Conservation (phyloP, 2,113 vertebrate genomes). For the Hyla sarda region DNA sequence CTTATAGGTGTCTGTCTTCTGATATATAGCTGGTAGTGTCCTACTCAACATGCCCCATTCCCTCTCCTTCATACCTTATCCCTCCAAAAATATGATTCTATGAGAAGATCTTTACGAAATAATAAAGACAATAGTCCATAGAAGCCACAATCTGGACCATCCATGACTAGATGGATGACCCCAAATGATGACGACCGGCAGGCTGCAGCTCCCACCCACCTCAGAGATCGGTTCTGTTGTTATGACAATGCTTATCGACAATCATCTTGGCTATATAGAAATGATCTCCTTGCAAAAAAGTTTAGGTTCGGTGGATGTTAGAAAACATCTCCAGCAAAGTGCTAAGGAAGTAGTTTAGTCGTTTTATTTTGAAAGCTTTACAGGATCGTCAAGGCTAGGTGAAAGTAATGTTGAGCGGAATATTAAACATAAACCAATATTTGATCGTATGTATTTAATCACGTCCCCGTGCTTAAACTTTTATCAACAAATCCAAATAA, state of each 20-base stretch:
- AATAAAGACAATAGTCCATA: no score
- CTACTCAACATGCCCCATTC: no score
- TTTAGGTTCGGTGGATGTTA: not conserved
- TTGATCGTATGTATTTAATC: not conserved
- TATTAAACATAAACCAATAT: not conserved
- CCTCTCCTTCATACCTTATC: no score
- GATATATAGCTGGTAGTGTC: no score
- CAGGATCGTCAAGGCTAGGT: not conserved
- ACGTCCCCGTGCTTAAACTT: not conserved
- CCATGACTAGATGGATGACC: no score
- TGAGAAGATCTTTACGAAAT: no score
- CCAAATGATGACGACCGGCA: no score
- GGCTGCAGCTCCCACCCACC: not conserved
- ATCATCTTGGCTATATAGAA: not conserved
- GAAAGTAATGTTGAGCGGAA: not conserved
- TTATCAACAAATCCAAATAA: slow-evolving; percentile 24
- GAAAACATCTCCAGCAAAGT: not conserved
- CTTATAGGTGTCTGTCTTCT: no score
- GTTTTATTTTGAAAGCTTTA: not conserved
- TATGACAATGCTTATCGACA: not conserved
- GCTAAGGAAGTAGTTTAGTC: not conserved
- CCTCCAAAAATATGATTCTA: no score
- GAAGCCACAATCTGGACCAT: no score
- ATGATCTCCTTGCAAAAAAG: not conserved
- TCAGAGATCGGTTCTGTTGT: not conserved